Evolutionary conservation across 2,113 vertebrate species (phyloP).

Genomic region (Lates calcarifer): DNA sequence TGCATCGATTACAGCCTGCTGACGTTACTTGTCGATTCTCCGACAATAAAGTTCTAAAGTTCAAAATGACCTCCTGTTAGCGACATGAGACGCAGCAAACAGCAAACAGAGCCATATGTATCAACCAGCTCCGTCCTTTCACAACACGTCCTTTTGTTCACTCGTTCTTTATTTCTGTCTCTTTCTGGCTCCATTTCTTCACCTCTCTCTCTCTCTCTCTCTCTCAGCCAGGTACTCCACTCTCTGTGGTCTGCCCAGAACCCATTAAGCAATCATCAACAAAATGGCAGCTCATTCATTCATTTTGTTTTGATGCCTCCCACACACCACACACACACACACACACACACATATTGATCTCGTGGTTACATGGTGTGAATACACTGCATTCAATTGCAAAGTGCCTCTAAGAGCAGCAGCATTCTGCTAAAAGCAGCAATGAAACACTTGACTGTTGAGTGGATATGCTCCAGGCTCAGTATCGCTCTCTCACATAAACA

Average conservation of each 20-base stretch:
- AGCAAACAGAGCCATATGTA: too few relatives aligned
- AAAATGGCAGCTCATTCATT: conserved; percentile 42
- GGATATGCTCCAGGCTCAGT: conserved; percentile 47
- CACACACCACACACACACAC: background rate
- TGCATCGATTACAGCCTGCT: too few relatives aligned
- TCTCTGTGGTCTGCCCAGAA: conserved; percentile 18
- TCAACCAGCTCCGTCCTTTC: background rate
- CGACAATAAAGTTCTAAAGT: too few relatives aligned
- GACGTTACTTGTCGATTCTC: too few relatives aligned
- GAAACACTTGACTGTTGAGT: conserved; percentile 62
- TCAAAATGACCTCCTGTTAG: too few relatives aligned
- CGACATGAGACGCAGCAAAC: too few relatives aligned
- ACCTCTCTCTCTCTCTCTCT: background rate
- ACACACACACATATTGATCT: conserved; percentile 17
- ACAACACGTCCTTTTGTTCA: background rate
- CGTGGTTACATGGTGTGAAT: conserved; percentile 11
- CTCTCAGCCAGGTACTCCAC: background rate
- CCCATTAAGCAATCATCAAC: conserved; percentile 39
- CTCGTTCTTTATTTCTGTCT: background rate
- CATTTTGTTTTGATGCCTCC: background rate
- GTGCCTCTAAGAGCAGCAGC: conserved; percentile 26
- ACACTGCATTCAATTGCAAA: conserved; percentile 23
- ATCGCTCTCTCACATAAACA: conserved; percentile 53
- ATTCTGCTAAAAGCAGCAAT: conserved; percentile 60
- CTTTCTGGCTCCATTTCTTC: background rate